These are phyloP conservation scores for Phrynocephalus forsythii DNA, from an alignment of 2,797 vertebrate genomes.

Conservation along the genomic window DNA sequence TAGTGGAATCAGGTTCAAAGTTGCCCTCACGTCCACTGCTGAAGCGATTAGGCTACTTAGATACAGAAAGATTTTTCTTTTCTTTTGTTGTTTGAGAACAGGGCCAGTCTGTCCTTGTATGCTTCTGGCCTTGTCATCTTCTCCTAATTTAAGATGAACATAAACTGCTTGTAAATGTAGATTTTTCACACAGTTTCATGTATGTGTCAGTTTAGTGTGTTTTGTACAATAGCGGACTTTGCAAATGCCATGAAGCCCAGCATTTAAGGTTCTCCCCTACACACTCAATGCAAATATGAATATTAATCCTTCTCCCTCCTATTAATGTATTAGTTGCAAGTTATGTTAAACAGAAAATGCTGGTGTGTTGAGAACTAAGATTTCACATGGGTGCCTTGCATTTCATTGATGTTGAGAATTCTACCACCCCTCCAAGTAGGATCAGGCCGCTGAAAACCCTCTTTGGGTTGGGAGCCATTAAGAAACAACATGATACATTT, in stretches of 20 bases:
- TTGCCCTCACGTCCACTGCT: neutral
- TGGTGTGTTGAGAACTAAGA: no score
- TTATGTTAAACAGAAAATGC: no score
- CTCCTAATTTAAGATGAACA: neutral
- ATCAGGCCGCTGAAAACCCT: no score
- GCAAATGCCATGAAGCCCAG: neutral
- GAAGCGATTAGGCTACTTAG: neutral
- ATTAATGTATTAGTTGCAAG: neutral
- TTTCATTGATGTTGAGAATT: no score
- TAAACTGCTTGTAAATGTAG: neutral
- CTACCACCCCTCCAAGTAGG: no score
- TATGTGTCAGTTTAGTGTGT: neutral
- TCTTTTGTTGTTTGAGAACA: neutral
- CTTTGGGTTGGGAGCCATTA: no score
- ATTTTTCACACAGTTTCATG: neutral
- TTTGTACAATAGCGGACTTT: constrained; percentile 11
- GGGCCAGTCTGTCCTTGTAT: neutral
- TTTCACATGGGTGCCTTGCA: no score
- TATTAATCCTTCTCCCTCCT: neutral
- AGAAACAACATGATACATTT: no score
- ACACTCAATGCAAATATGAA: no score
- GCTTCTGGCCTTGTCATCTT: neutral
- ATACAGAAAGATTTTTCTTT: neutral
- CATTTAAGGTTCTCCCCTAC: neutral
- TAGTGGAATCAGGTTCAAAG: neutral